Evolutionary conservation across 2,888 invertebrate species (phyloP), one percentile per base, ranked within the genome.

Genomic region (Athalia rosae): DNA sequence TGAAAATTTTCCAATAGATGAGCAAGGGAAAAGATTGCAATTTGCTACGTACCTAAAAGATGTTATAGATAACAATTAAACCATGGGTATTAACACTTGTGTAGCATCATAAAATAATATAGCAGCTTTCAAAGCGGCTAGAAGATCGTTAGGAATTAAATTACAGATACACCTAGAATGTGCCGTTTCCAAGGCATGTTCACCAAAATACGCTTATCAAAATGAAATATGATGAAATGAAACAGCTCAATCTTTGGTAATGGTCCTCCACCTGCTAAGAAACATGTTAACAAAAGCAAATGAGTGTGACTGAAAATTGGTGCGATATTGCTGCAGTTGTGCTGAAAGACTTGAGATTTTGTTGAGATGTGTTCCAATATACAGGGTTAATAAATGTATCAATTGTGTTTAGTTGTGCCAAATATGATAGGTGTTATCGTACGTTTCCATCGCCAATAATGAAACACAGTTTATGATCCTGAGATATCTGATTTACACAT

Each of bases 211-310:
- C 28, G 58, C 59, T 28, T 74, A 62, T 15, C 43, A 58, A 61
- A 61, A 28, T 48, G 61, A n/a, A 48, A 74, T 48, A 50, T 62
- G 74, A 61, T 62, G 74, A 50, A 74, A 74, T 61, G 11, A 74
- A 15, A 50, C 74, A 74, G 74, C 61, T 48, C 59, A 74, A 48
- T 61, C 61, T 74, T 74, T 61, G 61, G 61, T 28, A 61, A 74
- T 62, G 61, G 28, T 61, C 74, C 56, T 59, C 73, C 62, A 28
- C 74, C 62, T 61, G 62, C n/a, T 74, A 62, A 74, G 47, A 62
- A 74, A 74, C 74, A 77, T 53, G 73, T 73, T 77, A 77, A 73
- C 63, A 28, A 53, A 77, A 77, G 77, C 77, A 73, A 77, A 69
- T 73, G 71, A 41, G 73, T 11, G 74, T 61, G 67, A 56, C 47